Conservation (phyloP, 2,797 vertebrate species). For the Poecilia velifera region DNA sequence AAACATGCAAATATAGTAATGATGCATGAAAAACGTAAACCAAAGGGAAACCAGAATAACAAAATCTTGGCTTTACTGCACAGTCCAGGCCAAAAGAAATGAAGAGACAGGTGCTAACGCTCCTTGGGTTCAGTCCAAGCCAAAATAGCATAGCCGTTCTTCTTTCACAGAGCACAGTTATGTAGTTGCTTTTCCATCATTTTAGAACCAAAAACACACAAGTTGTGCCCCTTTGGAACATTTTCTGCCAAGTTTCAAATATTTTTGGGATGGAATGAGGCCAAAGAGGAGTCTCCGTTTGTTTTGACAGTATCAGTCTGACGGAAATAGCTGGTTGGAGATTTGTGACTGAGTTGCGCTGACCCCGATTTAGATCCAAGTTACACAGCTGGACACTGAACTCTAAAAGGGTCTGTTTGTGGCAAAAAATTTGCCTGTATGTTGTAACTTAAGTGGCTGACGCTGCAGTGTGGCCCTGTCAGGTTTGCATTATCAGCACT, state of each 20-base stretch:
- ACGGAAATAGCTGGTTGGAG: conserved; percentile 27
- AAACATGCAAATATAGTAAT: conserved; percentile 10
- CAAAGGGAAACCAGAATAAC: background rate
- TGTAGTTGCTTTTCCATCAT: background rate
- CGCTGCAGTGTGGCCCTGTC: conserved; percentile 36
- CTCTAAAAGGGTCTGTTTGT: conserved; percentile 28
- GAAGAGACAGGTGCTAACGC: background rate
- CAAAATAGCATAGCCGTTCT: background rate
- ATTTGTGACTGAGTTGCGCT: conserved; percentile 26
- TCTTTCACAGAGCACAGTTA: background rate
- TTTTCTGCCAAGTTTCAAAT: conserved; percentile 10
- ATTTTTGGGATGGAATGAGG: conserved; percentile 12
- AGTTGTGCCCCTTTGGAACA: background rate
- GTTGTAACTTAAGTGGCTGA: conserved; percentile 49
- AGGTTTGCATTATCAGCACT: conserved; percentile 29
- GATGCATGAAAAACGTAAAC: background rate
- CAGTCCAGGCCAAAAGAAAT: background rate
- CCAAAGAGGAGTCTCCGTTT: conserved; percentile 4
- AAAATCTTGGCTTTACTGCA: background rate
- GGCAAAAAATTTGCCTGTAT: conserved; percentile 36
- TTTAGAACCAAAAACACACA: background rate
- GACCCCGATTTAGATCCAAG: conserved; percentile 25
- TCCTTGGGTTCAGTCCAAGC: background rate
- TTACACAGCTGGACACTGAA: conserved; percentile 39
- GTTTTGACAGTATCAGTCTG: conserved; percentile 25